Evolutionary conservation across 2,797 vertebrate genomes (phyloP).

Genomic region (Tapirus indicus): DNA sequence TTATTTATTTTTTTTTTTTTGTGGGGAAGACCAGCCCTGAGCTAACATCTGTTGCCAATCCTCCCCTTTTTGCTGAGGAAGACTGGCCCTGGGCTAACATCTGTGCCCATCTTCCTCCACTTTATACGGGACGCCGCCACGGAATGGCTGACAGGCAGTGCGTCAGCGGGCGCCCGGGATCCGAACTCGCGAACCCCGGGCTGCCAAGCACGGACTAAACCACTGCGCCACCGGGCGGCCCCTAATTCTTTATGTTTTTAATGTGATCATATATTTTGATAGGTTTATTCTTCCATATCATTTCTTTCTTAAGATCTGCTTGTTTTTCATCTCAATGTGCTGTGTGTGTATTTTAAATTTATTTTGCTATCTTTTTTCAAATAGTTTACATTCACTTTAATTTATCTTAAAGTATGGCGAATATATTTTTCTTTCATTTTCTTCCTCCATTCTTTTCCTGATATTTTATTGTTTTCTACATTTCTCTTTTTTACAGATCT

Average conservation of each 20-base stretch:
- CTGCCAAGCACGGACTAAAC: too few species aligned
- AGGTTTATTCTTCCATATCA: not conserved
- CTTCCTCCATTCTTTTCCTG: not conserved
- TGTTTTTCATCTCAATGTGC: not conserved
- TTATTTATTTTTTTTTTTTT: too few species aligned
- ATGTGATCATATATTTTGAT: not conserved
- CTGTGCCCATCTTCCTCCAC: too few species aligned
- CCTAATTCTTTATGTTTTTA: not conserved
- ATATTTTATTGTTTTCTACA: not conserved
- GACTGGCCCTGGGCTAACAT: too few species aligned
- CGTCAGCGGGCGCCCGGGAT: too few species aligned
- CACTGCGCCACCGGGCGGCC: too few species aligned
- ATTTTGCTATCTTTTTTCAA: not conserved
- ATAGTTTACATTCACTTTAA: not conserved
- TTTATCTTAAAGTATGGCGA: not conserved
- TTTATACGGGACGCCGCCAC: too few species aligned
- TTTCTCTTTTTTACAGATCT: not conserved
- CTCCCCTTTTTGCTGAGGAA: too few species aligned
- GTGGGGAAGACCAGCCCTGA: too few species aligned
- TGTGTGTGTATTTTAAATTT: not conserved
- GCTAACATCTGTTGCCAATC: too few species aligned
- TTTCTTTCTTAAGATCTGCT: not conserved
- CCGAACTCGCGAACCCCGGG: too few species aligned
- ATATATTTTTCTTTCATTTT: slow-evolving; percentile 6
- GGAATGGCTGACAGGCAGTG: too few species aligned